Conservation (phyloP, 2,888 invertebrate genomes). For the Dryocosmus kuriphilus region DNA sequence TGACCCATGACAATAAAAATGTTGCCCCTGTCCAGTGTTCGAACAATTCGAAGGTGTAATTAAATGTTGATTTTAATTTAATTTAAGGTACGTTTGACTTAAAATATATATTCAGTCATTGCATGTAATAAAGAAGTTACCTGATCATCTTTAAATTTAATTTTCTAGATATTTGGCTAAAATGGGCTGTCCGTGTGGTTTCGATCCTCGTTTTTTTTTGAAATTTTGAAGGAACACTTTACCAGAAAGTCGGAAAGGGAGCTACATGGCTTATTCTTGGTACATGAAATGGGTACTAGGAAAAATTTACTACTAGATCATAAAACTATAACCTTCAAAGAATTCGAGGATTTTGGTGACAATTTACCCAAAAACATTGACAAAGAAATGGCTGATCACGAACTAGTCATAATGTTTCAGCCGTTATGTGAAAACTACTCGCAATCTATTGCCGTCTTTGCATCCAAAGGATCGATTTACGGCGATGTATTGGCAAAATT, state of each 20-base stretch:
- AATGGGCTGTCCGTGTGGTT: neutral
- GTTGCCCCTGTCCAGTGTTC: constrained; percentile 31
- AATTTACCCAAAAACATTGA: neutral
- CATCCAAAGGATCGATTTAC: no score
- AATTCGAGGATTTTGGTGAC: neutral
- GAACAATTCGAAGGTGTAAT: constrained; percentile 43
- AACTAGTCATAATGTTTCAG: neutral
- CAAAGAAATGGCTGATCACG: neutral
- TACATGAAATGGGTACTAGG: neutral
- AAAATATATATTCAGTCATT: neutral
- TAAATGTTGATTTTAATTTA: neutral
- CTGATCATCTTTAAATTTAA: no score
- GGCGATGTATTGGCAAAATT: neutral
- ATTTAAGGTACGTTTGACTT: neutral
- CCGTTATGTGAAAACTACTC: no score
- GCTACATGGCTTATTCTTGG: neutral
- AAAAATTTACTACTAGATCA: neutral
- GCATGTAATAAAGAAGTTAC: no score
- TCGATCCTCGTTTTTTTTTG: neutral
- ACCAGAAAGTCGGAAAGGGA: neutral
- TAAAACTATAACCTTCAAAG: neutral
- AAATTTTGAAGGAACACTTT: neutral
- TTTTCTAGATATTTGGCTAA: neutral
- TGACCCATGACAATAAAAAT: constrained; percentile 25
- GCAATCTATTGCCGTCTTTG: no score